phyloP scores from a whole-genome alignment of 2,888 invertebrate species.

The Nyleta sp. region DNA sequence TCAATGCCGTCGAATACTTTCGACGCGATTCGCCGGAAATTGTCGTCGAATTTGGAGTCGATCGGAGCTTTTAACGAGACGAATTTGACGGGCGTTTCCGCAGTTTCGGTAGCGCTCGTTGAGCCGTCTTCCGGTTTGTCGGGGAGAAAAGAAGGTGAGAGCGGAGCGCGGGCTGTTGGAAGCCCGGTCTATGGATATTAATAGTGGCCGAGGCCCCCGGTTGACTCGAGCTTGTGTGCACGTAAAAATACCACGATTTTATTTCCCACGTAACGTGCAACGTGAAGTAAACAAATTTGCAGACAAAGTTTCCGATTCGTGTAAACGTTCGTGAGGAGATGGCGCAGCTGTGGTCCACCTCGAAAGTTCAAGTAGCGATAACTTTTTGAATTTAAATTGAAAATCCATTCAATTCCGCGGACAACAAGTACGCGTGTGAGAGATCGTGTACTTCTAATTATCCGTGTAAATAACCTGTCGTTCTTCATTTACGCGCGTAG shows the following conservation, averaged over 20 bases:
- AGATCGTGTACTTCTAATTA: no score
- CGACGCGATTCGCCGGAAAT: constrained; percentile 3
- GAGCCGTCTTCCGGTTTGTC: constrained; percentile 45
- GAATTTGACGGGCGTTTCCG: constrained; percentile 45
- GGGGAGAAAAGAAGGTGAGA: constrained; percentile 30
- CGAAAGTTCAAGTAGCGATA: neutral
- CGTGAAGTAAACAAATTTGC: neutral
- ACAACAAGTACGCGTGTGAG: no score
- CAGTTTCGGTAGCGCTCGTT: constrained; percentile 2
- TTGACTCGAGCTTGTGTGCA: constrained; percentile 75
- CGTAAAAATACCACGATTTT: constrained; percentile 78
- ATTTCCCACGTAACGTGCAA: constrained; percentile 67
- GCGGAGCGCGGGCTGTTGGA: constrained; percentile 62
- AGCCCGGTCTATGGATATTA: constrained; percentile 79
- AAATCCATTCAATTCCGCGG: no score
- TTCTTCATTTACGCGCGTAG: no score
- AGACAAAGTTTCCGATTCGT: neutral
- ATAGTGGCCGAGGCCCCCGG: constrained; percentile 80
- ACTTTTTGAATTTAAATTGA: neutral
- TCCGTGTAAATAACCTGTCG: no score
- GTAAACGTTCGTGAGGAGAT: no score
- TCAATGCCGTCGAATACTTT: constrained; percentile 9
- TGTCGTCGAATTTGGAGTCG: neutral
- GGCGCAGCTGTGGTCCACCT: neutral
- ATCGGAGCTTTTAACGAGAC: neutral